Evolutionary conservation across 2,888 invertebrate species (phyloP), one percentile per base, ranked within the genome.

Genomic region (Dorcus hopei): DNA sequence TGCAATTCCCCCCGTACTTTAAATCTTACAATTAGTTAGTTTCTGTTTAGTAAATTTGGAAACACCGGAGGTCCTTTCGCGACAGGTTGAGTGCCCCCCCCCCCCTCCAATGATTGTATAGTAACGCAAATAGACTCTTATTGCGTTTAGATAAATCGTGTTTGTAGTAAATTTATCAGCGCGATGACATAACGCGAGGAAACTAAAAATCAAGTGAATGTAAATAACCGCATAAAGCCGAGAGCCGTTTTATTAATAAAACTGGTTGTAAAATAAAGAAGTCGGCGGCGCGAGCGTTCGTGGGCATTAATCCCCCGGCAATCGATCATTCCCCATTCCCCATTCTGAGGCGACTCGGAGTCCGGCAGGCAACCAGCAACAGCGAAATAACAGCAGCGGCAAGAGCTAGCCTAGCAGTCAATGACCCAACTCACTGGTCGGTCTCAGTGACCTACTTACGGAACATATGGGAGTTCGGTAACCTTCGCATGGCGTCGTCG

Each of bases 381-480:
- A 33, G 26, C 26, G 3, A 33, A 33, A 33, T 33, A 65, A 56
- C 66, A 60, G 65, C 65, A 68, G 65, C 65, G 68, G 68, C 68
- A 56, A 56, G 57, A 61, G 61, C 65, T 3, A 65, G 51, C 48
- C 55, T 16, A 14, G 66, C 69, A 63, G 78, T 74, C 79, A 79
- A 76, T 75, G 79, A 78, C 79, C 79, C 70, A 76, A 75, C 75
- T 74, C 64, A 63, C 74, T 70, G 75, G 71, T 74, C 76, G 72
- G 76, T 74, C 77, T 78, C 77, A 78, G 77, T 79, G 79, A 79
- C 79, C 79, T 72, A 79, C 76, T 78, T 79, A 76, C 72, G 56
- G 73, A 77, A 77, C 76, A 77, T 74, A 74, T 75, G 74, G 72
- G 71, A 72, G 68, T 68, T 69, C 70, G 70, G 65, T 62, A 65